Percentiles rank a stretch among this genome's conserved stretches.
phyloP scores from a whole-genome alignment of 2,888 invertebrate genomes.

The Synergus gifuensis region DNA sequence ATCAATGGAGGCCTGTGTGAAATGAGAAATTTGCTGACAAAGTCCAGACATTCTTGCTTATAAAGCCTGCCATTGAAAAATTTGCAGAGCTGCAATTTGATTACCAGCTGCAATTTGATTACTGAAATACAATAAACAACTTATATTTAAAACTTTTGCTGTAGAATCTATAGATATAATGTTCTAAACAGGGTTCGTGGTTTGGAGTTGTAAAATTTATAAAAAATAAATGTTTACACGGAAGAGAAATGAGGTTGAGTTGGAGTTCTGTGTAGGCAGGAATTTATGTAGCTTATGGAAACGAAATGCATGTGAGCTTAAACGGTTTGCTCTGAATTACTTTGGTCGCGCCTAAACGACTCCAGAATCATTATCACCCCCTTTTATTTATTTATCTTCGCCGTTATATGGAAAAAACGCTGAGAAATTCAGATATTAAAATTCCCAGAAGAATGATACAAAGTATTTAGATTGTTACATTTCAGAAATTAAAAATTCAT shows the following conservation, averaged over 20 bases:
- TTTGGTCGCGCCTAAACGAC: not conserved
- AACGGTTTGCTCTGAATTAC: constrained; percentile 15
- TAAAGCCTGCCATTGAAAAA: not conserved
- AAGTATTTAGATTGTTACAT: not conserved
- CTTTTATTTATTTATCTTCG: constrained; percentile 6
- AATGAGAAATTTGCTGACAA: constrained; percentile 7
- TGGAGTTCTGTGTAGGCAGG: not conserved
- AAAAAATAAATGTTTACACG: constrained; percentile 19
- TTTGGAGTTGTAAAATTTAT: not conserved
- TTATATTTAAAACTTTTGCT: too few relatives aligned
- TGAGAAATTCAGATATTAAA: not conserved
- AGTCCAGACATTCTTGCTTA: not conserved
- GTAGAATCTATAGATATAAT: not conserved
- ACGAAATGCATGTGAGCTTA: constrained; percentile 13
- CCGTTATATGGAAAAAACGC: not conserved
- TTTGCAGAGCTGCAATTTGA: not conserved
- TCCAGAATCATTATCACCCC: constrained; percentile 15
- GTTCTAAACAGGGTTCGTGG: not conserved
- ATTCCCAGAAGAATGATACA: not conserved
- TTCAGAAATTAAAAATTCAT: not conserved
- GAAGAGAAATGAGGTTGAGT: not conserved
- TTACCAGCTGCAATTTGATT: not conserved
- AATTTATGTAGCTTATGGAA: constrained; percentile 27
- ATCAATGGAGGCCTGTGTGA: not conserved
- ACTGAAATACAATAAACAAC: not conserved